phyloP scores from a whole-genome alignment of 2,888 invertebrate species.

The Diploptera punctata region DNA sequence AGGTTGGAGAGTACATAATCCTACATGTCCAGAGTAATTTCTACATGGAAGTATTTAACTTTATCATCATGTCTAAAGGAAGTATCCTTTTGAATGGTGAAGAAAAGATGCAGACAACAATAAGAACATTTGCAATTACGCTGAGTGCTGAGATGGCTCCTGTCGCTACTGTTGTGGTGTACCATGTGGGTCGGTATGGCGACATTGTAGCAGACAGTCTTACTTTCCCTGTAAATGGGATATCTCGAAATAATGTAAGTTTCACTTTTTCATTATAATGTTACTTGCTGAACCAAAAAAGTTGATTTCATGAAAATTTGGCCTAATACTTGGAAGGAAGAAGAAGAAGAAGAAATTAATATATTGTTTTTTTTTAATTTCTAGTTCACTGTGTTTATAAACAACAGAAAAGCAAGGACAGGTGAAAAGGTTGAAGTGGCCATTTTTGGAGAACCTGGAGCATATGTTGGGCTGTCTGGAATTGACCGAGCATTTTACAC shows the following conservation, averaged over 20 bases:
- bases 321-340: too few species aligned
- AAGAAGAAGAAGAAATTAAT: too few species aligned
- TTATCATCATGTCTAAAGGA: conserved; percentile 91
- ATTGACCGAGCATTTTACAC: conserved; percentile 89
- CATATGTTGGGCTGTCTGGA: conserved; percentile 91
- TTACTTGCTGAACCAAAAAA: too few species aligned
- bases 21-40: conserved; percentile 94
- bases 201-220: conserved; percentile 91
- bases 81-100: conserved; percentile 85
- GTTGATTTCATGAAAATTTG: too few species aligned
- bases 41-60: conserved; percentile 87
- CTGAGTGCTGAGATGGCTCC: conserved; percentile 92
- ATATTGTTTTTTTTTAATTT: too few species aligned
- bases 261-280: too few species aligned
- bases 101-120: conserved; percentile 79
- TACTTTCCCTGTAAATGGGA: conserved; percentile 96
- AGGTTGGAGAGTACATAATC: conserved; percentile 94
- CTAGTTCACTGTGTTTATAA: conserved; percentile 83
- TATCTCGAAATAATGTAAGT: conserved; percentile 85
- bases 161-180: conserved; percentile 87
- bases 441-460: conserved; percentile 92
- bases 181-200: conserved; percentile 82
- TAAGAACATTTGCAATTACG: conserved; percentile 82
- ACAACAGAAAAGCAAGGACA: conserved; percentile 92
- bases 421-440: conserved; percentile 94